These are phyloP conservation scores for Eufriesea mexicana DNA, from an alignment of 1,140 invertebrate genomes.

Conservation along the genomic window DNA sequence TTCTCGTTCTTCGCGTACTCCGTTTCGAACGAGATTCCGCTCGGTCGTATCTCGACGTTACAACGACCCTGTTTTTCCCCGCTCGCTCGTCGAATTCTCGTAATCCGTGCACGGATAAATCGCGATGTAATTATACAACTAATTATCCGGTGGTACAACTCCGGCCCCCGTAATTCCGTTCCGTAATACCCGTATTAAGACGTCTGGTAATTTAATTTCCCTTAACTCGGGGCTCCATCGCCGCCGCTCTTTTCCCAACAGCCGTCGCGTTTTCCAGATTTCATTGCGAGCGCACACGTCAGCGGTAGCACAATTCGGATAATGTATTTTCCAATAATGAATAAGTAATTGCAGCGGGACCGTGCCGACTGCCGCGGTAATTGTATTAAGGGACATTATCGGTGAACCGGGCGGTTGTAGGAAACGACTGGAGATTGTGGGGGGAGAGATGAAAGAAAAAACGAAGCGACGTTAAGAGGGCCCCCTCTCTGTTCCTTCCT, in stretches of 20 bases:
- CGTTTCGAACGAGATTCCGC: no score
- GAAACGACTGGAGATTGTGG: not conserved
- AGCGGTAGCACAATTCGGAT: not conserved
- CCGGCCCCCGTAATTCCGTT: not conserved
- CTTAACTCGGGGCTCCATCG: conserved; percentile 14
- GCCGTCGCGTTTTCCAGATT: conserved; percentile 25
- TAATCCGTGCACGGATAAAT: conserved; percentile 24
- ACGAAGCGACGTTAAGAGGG: conserved; percentile 51
- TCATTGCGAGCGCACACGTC: conserved; percentile 36
- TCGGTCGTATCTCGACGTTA: no score
- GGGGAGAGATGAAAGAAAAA: not conserved
- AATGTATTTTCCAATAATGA: conserved; percentile 55
- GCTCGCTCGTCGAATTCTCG: not conserved
- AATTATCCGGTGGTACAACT: conserved; percentile 22
- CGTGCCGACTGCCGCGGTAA: conserved; percentile 39
- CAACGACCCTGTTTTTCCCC: not conserved
- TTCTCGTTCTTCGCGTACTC: not conserved
- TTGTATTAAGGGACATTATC: conserved; percentile 58
- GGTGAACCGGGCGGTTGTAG: not conserved
- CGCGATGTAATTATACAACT: conserved; percentile 38
- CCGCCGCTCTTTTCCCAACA: conserved; percentile 1
- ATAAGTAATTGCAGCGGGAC: conserved; percentile 54
- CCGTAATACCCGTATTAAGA: conserved; percentile 37
- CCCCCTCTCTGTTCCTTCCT: not conserved
- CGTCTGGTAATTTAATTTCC: conserved; percentile 54